Evolutionary conservation across 2,113 vertebrate species (phyloP).

Genomic region (Lophochroa leadbeateri): DNA sequence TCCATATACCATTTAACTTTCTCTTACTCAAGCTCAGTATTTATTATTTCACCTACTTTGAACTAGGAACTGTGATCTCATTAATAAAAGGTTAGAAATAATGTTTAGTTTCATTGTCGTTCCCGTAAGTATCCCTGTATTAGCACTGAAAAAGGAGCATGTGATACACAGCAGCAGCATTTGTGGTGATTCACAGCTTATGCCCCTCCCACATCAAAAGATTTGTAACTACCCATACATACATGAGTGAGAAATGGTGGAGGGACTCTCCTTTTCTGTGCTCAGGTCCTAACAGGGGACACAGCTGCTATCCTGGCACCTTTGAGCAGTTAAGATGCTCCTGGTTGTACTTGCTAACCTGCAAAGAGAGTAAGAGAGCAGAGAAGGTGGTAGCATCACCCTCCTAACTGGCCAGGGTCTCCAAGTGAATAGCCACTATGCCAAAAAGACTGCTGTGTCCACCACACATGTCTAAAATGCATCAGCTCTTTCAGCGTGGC

Average conservation of each 20-base stretch:
- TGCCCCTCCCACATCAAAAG: background rate
- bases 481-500: background rate
- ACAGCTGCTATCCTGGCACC: background rate
- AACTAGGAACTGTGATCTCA: background rate
- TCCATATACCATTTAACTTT: background rate
- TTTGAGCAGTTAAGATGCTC: background rate
- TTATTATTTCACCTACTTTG: constrained; percentile 20
- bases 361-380: background rate
- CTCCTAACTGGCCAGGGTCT: background rate
- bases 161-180: background rate
- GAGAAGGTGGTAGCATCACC: background rate
- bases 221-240: background rate
- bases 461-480: accelerated
- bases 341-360: background rate
- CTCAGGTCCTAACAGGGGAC: background rate
- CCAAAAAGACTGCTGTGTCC: background rate
- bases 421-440: background rate
- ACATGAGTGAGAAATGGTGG: background rate
- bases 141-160: background rate
- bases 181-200: background rate
- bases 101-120: background rate
- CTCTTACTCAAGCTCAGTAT: background rate
- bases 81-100: background rate
- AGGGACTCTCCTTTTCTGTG: background rate
- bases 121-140: background rate